Evolutionary conservation across 2,888 invertebrate species (phyloP).

Genomic region (Gymnocheta viridis): DNA sequence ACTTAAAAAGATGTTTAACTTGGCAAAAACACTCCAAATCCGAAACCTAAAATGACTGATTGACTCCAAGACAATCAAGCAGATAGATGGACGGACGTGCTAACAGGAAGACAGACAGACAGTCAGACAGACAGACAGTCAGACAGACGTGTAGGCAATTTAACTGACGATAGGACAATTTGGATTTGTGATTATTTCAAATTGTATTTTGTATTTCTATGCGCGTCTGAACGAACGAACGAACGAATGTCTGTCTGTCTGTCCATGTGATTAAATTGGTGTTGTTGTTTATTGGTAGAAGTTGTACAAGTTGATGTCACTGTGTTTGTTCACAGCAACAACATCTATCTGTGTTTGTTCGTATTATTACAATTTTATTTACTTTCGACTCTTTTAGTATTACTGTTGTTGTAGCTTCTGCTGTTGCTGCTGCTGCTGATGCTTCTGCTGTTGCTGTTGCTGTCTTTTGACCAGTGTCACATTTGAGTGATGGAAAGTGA

Average conservation of each 20-base stretch:
- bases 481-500: slow-evolving; percentile 81
- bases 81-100: slow-evolving; percentile 31
- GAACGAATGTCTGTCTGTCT: neutral
- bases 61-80: slow-evolving; percentile 66
- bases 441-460: slow-evolving; percentile 41
- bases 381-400: neutral
- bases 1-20: slow-evolving; percentile 38
- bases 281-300: slow-evolving; percentile 46
- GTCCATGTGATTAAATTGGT: slow-evolving; percentile 42
- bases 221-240: neutral
- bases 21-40: slow-evolving; percentile 32
- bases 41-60: slow-evolving; percentile 64
- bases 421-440: slow-evolving; percentile 16
- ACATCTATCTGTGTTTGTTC: neutral
- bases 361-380: slow-evolving; percentile 33
- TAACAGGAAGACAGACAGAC: slow-evolving; percentile 45
- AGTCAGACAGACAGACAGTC: no score
- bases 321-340: slow-evolving; percentile 19
- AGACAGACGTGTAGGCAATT: slow-evolving; percentile 22
- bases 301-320: slow-evolving; percentile 54
- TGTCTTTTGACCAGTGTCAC: slow-evolving; percentile 74
- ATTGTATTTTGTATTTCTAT: neutral
- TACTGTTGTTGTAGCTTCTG: neutral
- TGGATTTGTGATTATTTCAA: slow-evolving; percentile 15
- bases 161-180: slow-evolving; percentile 39